Evolutionary conservation across 2,797 vertebrate species (phyloP), one percentile per base, ranked within the genome.

Genomic region (Enteromius radiatus): DNA sequence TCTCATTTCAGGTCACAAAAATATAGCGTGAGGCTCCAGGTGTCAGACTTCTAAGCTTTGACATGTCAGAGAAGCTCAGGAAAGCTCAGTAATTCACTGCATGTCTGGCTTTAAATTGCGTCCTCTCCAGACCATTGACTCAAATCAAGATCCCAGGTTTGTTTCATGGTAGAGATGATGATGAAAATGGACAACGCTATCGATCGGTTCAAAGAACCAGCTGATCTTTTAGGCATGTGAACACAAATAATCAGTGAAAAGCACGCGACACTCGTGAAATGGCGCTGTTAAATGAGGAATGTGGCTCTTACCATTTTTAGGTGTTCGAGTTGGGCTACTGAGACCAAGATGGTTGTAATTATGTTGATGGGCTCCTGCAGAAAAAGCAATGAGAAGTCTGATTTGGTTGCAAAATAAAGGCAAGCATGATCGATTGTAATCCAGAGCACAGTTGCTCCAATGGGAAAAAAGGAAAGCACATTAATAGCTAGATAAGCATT

Each of bases 301-400:
- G 77, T 56, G 83, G 75, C 81, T 92, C 97, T 98, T 97, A 98
- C 97, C 97, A 94, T 96, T 96, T 92, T 97, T 96, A 93, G 96
- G 97, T 87, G 97, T 98, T 93, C 96, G 96, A 92, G 95, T 95
- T 82, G 96, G 95, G 93, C 96, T 97, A 95, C 95, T 93, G 95
- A 97, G 93, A 93, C 96, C 95, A 92, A 96, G 95, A 92, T 97
- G 97, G 92, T 97, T 98, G 95, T 97, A 97, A 95, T 94, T 97
- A 95, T 95, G 96, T 87, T 97, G 97, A 92, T 97, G 97, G 91
- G 96, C 95, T 95, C 97, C 97, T 98, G 96, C 93, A 97, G 97
- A 89, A 93, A 87, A 96, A 95, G 94, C 92, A 96, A 94, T 89
- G 89, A 92, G 86, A 95, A 89, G 87, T 85, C 79, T 82, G 82